Evolutionary conservation across 2,113 vertebrate genomes (phyloP).

Genomic region (Myodes glareolus): DNA sequence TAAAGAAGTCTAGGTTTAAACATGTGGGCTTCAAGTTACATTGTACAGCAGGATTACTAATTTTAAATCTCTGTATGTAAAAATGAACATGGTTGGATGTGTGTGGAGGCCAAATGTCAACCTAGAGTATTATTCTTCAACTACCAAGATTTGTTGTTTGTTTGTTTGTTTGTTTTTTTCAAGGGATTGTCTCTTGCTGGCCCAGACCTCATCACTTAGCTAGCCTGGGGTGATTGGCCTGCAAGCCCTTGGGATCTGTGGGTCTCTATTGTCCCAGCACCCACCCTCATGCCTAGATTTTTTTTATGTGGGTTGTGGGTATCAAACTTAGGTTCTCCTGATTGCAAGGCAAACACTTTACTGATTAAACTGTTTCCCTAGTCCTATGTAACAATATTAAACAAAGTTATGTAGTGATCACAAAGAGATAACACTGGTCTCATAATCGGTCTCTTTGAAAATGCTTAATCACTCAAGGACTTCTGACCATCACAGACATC

Average conservation of each 20-base stretch:
- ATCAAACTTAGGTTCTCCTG: background rate
- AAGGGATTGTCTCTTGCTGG: background rate
- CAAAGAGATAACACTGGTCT: background rate
- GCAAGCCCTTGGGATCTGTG: background rate
- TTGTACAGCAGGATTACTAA: background rate
- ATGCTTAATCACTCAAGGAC: background rate
- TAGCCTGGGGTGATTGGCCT: background rate
- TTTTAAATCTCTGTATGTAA: background rate
- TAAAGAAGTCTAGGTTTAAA: conserved; percentile 74
- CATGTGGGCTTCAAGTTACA: conserved; percentile 11
- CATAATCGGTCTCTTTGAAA: background rate
- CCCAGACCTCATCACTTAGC: background rate
- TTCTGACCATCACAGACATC: background rate
- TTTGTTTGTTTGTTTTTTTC: too few relatives aligned
- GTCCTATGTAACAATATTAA: background rate
- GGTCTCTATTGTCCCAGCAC: background rate
- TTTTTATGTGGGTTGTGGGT: background rate
- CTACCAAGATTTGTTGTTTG: too few relatives aligned
- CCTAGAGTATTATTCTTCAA: background rate
- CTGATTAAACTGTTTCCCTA: background rate
- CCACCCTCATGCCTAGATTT: background rate
- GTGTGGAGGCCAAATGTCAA: background rate
- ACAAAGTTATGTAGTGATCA: background rate
- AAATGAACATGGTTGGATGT: background rate
- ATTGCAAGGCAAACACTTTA: background rate